phyloP scores from a whole-genome alignment of 2,888 invertebrate species.

The Amphipyra tragopoginis region DNA sequence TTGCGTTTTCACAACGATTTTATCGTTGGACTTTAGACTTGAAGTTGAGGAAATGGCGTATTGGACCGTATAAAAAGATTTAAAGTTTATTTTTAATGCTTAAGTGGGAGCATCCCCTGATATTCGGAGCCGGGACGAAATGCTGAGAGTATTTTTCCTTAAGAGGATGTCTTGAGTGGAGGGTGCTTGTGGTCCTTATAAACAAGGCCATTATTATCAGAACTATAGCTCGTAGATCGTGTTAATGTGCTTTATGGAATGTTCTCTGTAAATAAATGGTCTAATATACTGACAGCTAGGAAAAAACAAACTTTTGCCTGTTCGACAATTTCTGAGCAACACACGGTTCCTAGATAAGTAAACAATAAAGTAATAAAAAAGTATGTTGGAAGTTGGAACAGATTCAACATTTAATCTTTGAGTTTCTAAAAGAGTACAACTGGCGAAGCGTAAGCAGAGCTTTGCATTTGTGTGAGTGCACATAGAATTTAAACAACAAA shows the following conservation, averaged over 20 bases:
- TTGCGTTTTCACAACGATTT: conserved; percentile 40
- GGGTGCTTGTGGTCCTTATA: conserved; percentile 75
- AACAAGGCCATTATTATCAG: conserved; percentile 85
- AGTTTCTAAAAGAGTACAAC: conserved; percentile 22
- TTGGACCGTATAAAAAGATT: conserved; percentile 40
- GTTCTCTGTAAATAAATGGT: conserved; percentile 70
- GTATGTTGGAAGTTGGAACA: conserved; percentile 33
- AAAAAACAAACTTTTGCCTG: conserved; percentile 18
- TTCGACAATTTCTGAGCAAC: conserved; percentile 4
- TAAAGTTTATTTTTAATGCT: conserved; percentile 27
- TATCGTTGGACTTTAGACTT: conserved; percentile 20
- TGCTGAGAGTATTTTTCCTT: conserved; percentile 62
- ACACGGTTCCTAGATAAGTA: conserved; percentile 2
- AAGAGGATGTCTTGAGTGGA: conserved; percentile 65
- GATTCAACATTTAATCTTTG: conserved; percentile 23
- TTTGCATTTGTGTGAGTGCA: too few species aligned
- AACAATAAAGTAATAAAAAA: conserved; percentile 5
- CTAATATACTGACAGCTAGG: conserved; percentile 36
- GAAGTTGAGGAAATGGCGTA: conserved; percentile 37
- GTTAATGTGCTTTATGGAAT: conserved; percentile 77
- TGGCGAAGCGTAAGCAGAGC: too few species aligned
- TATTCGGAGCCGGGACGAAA: conserved; percentile 59
- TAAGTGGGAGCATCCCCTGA: conserved; percentile 41
- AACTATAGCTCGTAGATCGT: conserved; percentile 81
- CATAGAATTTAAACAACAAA: too few species aligned